Evolutionary conservation across 2,888 invertebrate genomes (phyloP), one percentile per base, ranked within the genome.

Genomic region (Pristionchus mayeri): DNA sequence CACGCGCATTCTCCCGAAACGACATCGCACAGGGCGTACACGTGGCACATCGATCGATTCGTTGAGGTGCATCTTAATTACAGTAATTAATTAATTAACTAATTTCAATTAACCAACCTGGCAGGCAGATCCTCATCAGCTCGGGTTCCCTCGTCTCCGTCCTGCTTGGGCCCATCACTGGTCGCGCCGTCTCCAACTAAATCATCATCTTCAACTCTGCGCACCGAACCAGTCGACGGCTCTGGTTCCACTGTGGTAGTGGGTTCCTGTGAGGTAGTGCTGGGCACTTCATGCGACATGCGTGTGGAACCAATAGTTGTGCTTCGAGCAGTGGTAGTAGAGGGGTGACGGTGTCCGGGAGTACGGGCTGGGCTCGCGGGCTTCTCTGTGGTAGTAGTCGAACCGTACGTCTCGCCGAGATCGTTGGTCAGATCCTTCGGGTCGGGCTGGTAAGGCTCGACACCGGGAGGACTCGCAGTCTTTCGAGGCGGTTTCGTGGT

Each of bases 1-100:
- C 91, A 91, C 21, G 86, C 85, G 83, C 91, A 91, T 18, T 84
- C 80, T 9, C 88, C 88, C 3, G 85, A 85, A 7, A 84, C 78
- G 0, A 87, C 80, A 67, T 91, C 88, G 82, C 91, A 91, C 11
- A 86, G 88, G 18, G 91, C 91, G 54, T 89, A 85, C 30, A 85
- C 87, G 85, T 91, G 91, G 54, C 90, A 90, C 44, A 85, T 86
- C 50, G 84, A 84, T 3, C 84, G 71, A 40, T 84, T 75, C 30
- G 40, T 24, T n/a, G 34, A 7, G 16, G 84, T 21, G 40, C 84
- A 84, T 40, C 84, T 84, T 0, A 82, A 82, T 48, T 30, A 40
- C 3, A 40, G 37, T 4, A 37, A 18, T 21, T 30, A 75, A 27
- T 24, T 79, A 30, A 34, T 34, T 18, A 0, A 54, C 11, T 9